phyloP scores from a whole-genome alignment of 1,140 invertebrate species.

The Geopemphigus sp. region DNA sequence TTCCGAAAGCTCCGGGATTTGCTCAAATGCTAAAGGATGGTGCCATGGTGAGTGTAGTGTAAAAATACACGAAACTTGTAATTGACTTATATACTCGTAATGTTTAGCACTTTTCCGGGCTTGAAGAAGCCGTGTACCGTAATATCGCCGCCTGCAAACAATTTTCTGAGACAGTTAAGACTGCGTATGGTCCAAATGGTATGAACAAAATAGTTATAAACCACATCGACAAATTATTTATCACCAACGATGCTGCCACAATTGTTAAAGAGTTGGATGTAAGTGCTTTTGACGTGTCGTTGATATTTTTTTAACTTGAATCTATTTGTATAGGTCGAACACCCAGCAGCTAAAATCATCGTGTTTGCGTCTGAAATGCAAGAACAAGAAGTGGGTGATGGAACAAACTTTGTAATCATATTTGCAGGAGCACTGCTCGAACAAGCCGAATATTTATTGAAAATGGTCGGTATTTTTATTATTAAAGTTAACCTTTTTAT shows the following conservation, averaged over 20 bases:
- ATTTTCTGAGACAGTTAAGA: no score
- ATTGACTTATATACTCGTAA: not conserved
- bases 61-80: not conserved
- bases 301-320: not conserved
- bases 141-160: no score
- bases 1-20: constrained; percentile 92
- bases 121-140: no score
- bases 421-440: constrained; percentile 90
- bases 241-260: constrained; percentile 98
- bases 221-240: constrained; percentile 97
- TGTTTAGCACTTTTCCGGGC: constrained; percentile 83
- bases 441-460: constrained; percentile 85
- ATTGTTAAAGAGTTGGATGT: constrained; percentile 93
- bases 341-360: constrained; percentile 97
- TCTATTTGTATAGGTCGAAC: constrained; percentile 68
- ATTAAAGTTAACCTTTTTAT: no score
- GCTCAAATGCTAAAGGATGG: constrained; percentile 95
- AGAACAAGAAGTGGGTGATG: constrained; percentile 98
- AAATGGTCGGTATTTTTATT: constrained; percentile 62
- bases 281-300: constrained; percentile 47
- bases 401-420: constrained; percentile 97
- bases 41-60: constrained; percentile 72
- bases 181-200: no score
- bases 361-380: constrained; percentile 96
- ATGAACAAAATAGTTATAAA: constrained; percentile 99